Evolutionary conservation across 2,113 vertebrate species (phyloP).

Genomic region (Scartelaos histophorus): DNA sequence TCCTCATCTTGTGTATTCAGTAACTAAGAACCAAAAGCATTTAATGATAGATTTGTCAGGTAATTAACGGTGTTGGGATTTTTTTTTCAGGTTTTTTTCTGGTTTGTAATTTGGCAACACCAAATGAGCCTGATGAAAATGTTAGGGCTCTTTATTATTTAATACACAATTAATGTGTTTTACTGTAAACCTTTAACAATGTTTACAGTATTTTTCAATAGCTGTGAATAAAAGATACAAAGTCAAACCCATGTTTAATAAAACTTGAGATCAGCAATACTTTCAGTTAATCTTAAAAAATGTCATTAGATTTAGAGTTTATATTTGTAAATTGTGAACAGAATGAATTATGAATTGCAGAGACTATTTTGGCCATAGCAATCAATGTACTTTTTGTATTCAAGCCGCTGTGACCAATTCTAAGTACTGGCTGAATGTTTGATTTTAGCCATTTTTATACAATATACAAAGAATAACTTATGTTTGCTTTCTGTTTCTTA

Average conservation of each 20-base stretch:
- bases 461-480: not conserved
- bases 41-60: not conserved
- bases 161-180: not conserved
- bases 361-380: too few relatives aligned
- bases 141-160: not conserved
- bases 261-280: not conserved
- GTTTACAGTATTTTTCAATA: not conserved
- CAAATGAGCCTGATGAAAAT: too few relatives aligned
- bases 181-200: too few relatives aligned
- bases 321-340: not conserved
- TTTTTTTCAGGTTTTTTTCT: not conserved
- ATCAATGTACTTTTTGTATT: too few relatives aligned
- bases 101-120: too few relatives aligned
- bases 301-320: not conserved
- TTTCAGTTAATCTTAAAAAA: not conserved
- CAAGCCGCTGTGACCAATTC: too few relatives aligned
- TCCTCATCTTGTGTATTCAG: not conserved
- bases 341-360: too few relatives aligned
- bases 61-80: not conserved
- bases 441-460: not conserved
- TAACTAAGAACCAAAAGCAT: not conserved
- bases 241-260: not conserved
- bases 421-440: too few relatives aligned
- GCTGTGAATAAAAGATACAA: not conserved
- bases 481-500: conserved; percentile 38